Base-by-base conservation (phyloP, 2,113 vertebrate species). In the Ploceus nigricollis region DNA sequence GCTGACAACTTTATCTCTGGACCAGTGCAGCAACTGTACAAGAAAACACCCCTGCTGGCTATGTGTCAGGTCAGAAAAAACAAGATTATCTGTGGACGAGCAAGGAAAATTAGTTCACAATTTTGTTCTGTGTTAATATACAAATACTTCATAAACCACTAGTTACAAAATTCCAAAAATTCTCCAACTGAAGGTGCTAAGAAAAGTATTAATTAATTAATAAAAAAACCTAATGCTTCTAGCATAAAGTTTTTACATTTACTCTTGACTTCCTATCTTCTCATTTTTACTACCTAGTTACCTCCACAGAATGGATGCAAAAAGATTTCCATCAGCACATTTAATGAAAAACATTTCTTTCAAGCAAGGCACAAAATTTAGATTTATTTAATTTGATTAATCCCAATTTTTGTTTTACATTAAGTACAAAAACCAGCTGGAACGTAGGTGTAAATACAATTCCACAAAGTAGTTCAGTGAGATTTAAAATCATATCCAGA, bases 281-380 rank as follows among this genome's bases (percentile, higher is more conserved):
- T 95, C 24, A 93, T 70, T 97, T 88, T 77, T 73, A 60, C 44
- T 88, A 79, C 30, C 20, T 66, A 88, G 15, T 93, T 51, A 93
- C 44, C 39, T 87, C 89, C 70, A 96, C 69, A 94, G 90, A 68
- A 92, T 91, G 75, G 60, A 95, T 92, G 64, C 54, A 90, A 96
- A 88, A 95, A 78, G 30, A 95, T 39, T 96, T 93, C 79, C 79
- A 94, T 64, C 61, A 51, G 80, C 75, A 96, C 89, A 92, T 95
- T 97, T 89, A 98, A 98, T 69, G 85, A 96, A 97, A 96, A 97
- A 84, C 61, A 79, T 82, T 92, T 97, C 58, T 97, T 89, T 96
- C 92, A 96, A 97, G 97, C 97, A 98, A 98, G 98, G 98, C 98
- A 98, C 98, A 97, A 98, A 98, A 98, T 97, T 97, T 97, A 95